Evolutionary conservation across 2,113 vertebrate genomes (phyloP).

Genomic region (Eulacestoma nigropectus): DNA sequence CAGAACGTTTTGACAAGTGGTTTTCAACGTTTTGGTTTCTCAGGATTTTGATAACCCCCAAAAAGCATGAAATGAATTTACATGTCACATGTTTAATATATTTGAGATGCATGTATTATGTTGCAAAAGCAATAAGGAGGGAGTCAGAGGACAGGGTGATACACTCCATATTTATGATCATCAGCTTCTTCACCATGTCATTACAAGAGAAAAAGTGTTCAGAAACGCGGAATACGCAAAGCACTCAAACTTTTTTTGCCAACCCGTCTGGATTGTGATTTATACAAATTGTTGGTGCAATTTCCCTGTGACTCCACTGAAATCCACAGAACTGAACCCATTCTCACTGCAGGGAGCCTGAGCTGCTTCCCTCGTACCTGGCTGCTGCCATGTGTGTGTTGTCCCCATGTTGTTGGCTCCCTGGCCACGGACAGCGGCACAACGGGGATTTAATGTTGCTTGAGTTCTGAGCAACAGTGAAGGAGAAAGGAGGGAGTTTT

Average conservation of each 20-base stretch:
- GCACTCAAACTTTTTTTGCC: not conserved
- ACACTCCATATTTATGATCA: slow-evolving; percentile 19
- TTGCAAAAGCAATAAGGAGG: not conserved
- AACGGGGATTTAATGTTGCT: rapidly evolving
- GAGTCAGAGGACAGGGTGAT: not conserved
- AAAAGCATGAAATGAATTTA: slow-evolving; percentile 26
- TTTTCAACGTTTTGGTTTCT: slow-evolving; percentile 33
- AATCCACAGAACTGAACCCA: not conserved
- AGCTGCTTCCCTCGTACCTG: not conserved
- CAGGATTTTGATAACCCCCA: slow-evolving; percentile 18
- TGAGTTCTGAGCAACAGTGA: not conserved
- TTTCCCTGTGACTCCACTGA: not conserved
- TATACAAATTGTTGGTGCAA: not conserved
- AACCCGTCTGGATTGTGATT: not conserved
- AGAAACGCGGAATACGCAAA: not conserved
- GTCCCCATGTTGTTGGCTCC: rapidly evolving
- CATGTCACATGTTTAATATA: slow-evolving; percentile 44
- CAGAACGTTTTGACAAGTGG: slow-evolving; percentile 52
- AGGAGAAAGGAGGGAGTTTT: not conserved
- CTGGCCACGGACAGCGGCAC: rapidly evolving
- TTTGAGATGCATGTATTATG: slow-evolving; percentile 15
- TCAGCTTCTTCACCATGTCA: not conserved
- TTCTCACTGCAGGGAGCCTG: not conserved
- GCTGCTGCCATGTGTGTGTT: not conserved
- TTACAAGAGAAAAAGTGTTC: not conserved